Evolutionary conservation across 2,888 invertebrate species (phyloP), one percentile per base, ranked within the genome.

Genomic region (Volucella inanis): DNA sequence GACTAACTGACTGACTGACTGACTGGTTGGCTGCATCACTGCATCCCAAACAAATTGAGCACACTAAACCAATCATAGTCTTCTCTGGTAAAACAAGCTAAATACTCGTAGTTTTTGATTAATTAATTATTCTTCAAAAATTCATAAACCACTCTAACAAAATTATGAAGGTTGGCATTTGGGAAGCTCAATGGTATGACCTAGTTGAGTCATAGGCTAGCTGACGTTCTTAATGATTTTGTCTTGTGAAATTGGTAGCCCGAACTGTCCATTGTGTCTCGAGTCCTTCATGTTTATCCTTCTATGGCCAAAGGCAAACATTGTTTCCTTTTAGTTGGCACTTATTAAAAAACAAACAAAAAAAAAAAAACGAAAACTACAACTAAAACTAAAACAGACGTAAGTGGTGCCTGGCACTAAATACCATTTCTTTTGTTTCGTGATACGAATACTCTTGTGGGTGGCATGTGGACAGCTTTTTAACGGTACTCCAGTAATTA

Each of bases 401-500:
- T 11, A n/a, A 45, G 52, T 11, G 11, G 70, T 71, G 39, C 67
- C 72, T 61, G 67, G 65, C 22, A 71, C 64, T 55, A 38, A 68
- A 49, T 47, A 45, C 38, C 50, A 31, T 78, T 50, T 68, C 64
- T 68, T 61, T 75, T 84, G 18, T 70, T 65, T 18, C 47, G 64
- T 62, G 64, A 62, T 52, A 57, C 68, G 3, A 14, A n/a, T n/a
- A 39, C 39, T 31, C 39, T 74, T 43, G 85, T 81, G 68, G 81
- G 85, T 76, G 50, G 75, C 43, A 50, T 75, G 65, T 75, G 75
- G 80, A 75, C 75, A 84, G 59, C 59, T 75, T 62, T 31, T 38
- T 62, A 80, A 81, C 81, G 52, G 81, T 81, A 71, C 70, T 72
- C 43, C 22, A 71, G 65, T 80, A 76, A 80, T 71, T 76, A 55